A percentile compares a stretch with the other conserved stretches of the same genome.
These are phyloP conservation scores for Thryonomys swinderianus DNA, from an alignment of 2,113 vertebrate species.

Conservation along the genomic window DNA sequence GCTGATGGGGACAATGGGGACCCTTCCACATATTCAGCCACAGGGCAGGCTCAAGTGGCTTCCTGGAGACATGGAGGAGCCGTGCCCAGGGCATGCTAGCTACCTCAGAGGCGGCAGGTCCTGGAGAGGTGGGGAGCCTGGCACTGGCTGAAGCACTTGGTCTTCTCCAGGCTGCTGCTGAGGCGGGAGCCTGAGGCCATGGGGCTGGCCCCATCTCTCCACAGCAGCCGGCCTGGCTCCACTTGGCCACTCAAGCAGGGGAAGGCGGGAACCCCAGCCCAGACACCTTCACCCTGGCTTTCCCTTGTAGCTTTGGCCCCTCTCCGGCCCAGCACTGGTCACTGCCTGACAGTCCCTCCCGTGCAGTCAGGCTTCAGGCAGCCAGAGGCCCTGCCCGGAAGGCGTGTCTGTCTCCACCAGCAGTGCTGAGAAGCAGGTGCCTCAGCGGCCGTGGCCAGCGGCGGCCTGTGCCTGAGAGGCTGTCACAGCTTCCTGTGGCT, in stretches of 20 bases:
- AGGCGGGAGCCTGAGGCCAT: not conserved
- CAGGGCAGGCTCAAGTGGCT: not conserved
- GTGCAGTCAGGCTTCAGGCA: not conserved
- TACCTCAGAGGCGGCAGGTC: not conserved
- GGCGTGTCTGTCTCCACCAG: not conserved
- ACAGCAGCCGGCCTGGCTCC: not conserved
- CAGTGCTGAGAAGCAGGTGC: not conserved
- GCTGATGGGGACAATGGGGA: no score
- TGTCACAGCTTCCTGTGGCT: not conserved
- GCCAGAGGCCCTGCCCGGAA: not conserved
- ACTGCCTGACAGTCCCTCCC: not conserved
- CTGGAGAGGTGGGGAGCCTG: not conserved
- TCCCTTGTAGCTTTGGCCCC: not conserved
- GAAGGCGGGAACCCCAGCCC: not conserved
- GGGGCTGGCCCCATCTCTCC: not conserved
- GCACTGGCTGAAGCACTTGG: not conserved
- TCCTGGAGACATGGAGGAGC: not conserved
- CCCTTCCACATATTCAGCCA: not conserved
- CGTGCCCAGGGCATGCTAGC: not conserved
- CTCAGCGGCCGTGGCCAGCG: not conserved
- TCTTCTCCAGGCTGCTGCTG: not conserved
- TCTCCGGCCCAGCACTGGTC: not conserved
- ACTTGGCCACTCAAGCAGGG: not conserved
- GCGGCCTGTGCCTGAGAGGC: fast-evolving
- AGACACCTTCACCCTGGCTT: not conserved